Conservation (phyloP, 2,888 invertebrate species). For the Epinotia demarniana region DNA sequence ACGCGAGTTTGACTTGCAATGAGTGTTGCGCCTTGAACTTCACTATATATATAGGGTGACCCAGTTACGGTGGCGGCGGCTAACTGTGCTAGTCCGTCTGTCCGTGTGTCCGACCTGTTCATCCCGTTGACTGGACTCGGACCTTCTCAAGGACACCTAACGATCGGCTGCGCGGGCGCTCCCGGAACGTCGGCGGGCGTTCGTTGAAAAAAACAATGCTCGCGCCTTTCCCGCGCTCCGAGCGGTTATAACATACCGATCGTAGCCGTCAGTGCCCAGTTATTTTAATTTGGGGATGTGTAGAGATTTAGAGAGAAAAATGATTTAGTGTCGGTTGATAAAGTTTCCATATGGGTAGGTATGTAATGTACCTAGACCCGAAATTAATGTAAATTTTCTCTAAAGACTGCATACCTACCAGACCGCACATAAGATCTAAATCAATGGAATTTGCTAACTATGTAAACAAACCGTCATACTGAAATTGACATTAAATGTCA, state of each 20-base stretch:
- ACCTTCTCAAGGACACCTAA: slow-evolving; percentile 66
- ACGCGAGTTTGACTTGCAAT: slow-evolving; percentile 82
- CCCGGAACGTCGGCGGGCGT: slow-evolving; percentile 27
- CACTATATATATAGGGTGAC: slow-evolving; percentile 93
- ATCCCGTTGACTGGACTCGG: slow-evolving; percentile 67
- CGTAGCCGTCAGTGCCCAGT: not conserved
- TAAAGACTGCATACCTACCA: too few relatives aligned
- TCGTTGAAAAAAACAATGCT: slow-evolving; percentile 27
- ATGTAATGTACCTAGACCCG: too few relatives aligned
- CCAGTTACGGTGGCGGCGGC: slow-evolving; percentile 86
- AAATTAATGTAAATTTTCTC: too few relatives aligned
- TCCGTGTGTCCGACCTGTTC: slow-evolving; percentile 70
- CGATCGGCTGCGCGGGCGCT: slow-evolving; percentile 48
- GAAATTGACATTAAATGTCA: too few relatives aligned
- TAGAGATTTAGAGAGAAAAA: not conserved
- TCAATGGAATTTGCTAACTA: too few relatives aligned
- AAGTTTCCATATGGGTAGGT: too few relatives aligned
- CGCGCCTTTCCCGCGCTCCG: slow-evolving; percentile 19
- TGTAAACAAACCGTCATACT: too few relatives aligned
- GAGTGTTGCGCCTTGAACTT: slow-evolving; percentile 92
- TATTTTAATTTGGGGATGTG: not conserved
- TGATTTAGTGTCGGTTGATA: not conserved
- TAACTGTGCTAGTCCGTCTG: slow-evolving; percentile 79
- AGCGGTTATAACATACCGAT: slow-evolving; percentile 16
- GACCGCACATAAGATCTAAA: not conserved